Evolutionary conservation across 2,888 invertebrate genomes (phyloP).

Genomic region (Omphaloscelis lunosa): DNA sequence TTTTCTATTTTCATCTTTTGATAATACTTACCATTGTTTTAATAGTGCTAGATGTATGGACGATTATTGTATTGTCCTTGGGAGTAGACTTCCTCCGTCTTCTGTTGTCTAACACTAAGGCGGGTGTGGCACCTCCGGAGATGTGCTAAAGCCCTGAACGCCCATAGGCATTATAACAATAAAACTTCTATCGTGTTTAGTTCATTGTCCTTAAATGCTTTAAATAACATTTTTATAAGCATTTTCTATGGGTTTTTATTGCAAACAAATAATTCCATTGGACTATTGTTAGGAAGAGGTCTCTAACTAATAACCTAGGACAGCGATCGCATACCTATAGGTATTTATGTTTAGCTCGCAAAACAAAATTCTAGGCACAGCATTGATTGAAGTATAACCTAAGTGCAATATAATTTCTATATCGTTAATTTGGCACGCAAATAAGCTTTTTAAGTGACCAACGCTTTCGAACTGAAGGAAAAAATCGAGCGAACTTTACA

Average conservation of each 20-base stretch:
- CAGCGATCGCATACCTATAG: background rate
- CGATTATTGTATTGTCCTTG: conserved; percentile 22
- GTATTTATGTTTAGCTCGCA: too few relatives aligned
- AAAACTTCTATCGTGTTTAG: too few relatives aligned
- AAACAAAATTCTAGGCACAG: background rate
- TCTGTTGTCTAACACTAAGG: background rate
- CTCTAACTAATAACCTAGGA: background rate
- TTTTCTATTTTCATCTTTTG: conserved; percentile 40
- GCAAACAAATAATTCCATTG: background rate
- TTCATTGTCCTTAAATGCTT: too few relatives aligned
- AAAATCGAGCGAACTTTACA: too few relatives aligned
- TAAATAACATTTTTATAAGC: conserved; percentile 6
- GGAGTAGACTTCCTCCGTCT: background rate
- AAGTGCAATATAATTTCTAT: background rate
- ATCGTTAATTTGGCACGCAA: background rate
- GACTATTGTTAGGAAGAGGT: conserved; percentile 7
- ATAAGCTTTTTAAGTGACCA: too few relatives aligned
- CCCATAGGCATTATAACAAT: too few relatives aligned
- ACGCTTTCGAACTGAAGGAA: too few relatives aligned
- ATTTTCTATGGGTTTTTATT: conserved; percentile 1
- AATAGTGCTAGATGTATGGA: background rate
- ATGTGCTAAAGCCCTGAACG: too few relatives aligned
- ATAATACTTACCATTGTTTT: conserved; percentile 31
- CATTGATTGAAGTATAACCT: background rate
- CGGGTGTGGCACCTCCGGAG: too few relatives aligned